These are phyloP conservation scores for Notarius quadriscutis DNA, from an alignment of 2,113 vertebrate genomes.

Conservation along the genomic window DNA sequence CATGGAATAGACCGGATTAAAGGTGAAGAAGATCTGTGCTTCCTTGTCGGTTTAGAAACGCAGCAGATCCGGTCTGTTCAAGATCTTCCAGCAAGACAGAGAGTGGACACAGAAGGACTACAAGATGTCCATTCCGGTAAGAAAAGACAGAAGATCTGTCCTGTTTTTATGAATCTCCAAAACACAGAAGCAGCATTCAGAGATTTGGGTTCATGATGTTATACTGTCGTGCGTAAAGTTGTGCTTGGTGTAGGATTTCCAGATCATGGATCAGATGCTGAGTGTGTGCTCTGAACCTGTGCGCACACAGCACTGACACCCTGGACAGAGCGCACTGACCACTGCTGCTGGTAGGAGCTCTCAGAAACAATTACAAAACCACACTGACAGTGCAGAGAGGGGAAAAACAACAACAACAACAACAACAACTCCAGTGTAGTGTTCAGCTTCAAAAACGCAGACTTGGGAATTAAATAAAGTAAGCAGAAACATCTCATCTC, in stretches of 20 bases:
- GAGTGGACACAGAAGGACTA: conserved; percentile 30
- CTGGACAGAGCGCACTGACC: neutral
- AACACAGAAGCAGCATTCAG: no score
- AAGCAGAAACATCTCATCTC: neutral
- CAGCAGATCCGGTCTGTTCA: conserved; percentile 23
- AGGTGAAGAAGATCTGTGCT: conserved; percentile 31
- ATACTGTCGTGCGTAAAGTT: neutral
- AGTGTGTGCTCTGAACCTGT: neutral
- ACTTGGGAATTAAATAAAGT: neutral
- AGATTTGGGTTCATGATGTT: no score
- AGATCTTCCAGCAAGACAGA: conserved; percentile 28
- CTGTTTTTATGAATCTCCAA: neutral
- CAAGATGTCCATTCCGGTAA: conserved; percentile 65
- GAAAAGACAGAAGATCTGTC: conserved; percentile 8
- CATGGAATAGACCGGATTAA: conserved; percentile 53
- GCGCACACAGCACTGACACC: neutral
- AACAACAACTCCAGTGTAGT: neutral
- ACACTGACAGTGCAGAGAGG: neutral
- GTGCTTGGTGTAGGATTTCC: neutral
- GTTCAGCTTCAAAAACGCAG: neutral
- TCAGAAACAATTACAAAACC: neutral
- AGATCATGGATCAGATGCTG: neutral
- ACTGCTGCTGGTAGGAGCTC: neutral
- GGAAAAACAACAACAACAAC: neutral
- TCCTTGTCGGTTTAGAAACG: conserved; percentile 28